Percentiles rank a stretch among this genome's conserved stretches.
These are phyloP conservation scores for Peromyscus polionotus DNA, from an alignment of 2,113 vertebrate species.

Conservation along the genomic window DNA sequence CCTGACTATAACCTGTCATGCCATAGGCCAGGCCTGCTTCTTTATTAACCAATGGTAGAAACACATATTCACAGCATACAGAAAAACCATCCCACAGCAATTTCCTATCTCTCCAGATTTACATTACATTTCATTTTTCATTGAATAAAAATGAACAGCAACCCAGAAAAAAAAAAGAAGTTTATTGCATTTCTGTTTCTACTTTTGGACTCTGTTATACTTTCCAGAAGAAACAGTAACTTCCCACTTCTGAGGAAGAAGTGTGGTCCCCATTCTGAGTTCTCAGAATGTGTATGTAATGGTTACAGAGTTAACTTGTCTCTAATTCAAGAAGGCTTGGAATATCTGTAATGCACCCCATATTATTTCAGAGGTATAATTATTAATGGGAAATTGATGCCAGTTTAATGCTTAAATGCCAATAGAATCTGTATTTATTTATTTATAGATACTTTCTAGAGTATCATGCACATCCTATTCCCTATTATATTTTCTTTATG, in stretches of 20 bases:
- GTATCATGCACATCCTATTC: background rate
- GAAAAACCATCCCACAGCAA: too few species aligned
- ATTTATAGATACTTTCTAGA: background rate
- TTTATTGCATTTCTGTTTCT: background rate
- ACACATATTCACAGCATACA: too few species aligned
- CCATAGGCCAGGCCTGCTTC: too few species aligned
- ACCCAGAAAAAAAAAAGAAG: background rate
- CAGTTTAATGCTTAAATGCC: background rate
- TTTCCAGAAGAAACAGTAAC: background rate
- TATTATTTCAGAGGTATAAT: background rate
- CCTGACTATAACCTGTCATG: too few species aligned
- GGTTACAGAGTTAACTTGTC: background rate
- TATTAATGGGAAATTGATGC: background rate
- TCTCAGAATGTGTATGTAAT: background rate
- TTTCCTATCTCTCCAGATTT: background rate
- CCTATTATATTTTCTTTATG: background rate
- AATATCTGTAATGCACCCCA: background rate
- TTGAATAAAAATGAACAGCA: background rate
- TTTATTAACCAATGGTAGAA: too few species aligned
- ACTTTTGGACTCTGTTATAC: background rate
- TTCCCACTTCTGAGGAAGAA: background rate
- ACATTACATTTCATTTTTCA: background rate
- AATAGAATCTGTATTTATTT: background rate
- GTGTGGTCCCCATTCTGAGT: background rate
- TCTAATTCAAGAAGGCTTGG: conserved; percentile 23